A percentile compares a stretch with the other conserved stretches of the same genome.
Conservation (phyloP, 1,140 invertebrate genomes). For the Teleopsis dalmanni region DNA sequence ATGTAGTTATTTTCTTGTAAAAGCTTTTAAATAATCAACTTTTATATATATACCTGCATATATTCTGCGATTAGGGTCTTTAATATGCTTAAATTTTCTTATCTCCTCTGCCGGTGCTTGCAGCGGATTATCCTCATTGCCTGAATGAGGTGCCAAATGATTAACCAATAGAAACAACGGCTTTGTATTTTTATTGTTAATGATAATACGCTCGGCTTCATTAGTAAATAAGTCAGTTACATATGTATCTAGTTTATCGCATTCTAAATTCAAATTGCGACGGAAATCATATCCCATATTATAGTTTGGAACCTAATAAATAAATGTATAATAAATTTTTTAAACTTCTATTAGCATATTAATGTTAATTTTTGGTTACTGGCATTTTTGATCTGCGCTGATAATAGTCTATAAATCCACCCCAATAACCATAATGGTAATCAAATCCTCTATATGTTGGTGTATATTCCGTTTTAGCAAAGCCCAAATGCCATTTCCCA, state of each 20-base stretch:
- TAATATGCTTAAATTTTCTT: constrained; percentile 65
- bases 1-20: too few species aligned
- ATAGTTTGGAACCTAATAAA: background rate
- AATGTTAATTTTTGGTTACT: constrained; percentile 27
- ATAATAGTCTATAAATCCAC: constrained; percentile 77
- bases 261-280: constrained; percentile 55
- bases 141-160: constrained; percentile 73
- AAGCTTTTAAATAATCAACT: too few species aligned
- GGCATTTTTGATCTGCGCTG: constrained; percentile 56
- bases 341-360: background rate
- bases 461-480: constrained; percentile 60
- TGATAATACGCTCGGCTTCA: constrained; percentile 63
- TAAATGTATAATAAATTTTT: background rate
- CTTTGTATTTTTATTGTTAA: constrained; percentile 18
- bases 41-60: constrained; percentile 65
- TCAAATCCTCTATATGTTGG: constrained; percentile 78
- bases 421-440: constrained; percentile 75
- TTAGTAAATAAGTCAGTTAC: constrained; percentile 70
- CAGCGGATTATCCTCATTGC: constrained; percentile 57
- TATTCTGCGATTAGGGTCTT: constrained; percentile 61
- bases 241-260: constrained; percentile 56
- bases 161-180: constrained; percentile 73
- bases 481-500: constrained; percentile 90
- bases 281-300: constrained; percentile 62
- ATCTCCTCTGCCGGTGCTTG: constrained; percentile 71